A percentile compares a stretch with the other conserved stretches of the same genome.
Evolutionary conservation across 2,113 vertebrate species (phyloP).

Genomic region (Perca fluviatilis): DNA sequence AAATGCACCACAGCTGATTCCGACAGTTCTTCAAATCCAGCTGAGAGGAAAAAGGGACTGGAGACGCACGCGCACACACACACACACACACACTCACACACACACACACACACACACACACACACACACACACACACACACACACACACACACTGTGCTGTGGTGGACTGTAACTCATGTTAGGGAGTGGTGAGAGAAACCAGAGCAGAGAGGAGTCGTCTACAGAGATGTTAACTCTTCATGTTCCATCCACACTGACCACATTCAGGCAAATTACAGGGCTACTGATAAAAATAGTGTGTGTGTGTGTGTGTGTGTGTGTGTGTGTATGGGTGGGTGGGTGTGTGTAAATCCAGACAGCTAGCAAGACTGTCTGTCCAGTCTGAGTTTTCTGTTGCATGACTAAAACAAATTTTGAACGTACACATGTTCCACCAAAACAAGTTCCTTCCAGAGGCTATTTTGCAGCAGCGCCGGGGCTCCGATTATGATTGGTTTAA

Average conservation of each 20-base stretch:
- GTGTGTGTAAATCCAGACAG: not conserved
- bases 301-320: conserved; percentile 3
- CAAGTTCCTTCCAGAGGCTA: no score
- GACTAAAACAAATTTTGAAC: no score
- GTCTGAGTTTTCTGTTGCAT: no score
- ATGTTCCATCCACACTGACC: conserved; percentile 44
- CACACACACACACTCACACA: conserved; percentile 26
- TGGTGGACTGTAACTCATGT: conserved; percentile 46
- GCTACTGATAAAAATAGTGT: conserved; percentile 24
- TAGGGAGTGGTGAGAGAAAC: conserved; percentile 72
- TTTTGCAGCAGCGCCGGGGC: no score
- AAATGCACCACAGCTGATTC: conserved; percentile 31
- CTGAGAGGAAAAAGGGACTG: conserved; percentile 5
- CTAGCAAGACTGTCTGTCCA: no score
- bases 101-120: conserved; percentile 16
- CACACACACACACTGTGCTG: not conserved
- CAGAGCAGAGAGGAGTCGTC: conserved; percentile 50
- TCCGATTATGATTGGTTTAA: no score
- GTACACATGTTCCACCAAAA: no score
- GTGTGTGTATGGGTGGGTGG: not conserved
- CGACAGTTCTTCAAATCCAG: conserved; percentile 19
- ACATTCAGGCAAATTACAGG: conserved; percentile 49
- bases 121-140: conserved; percentile 13
- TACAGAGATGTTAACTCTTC: conserved; percentile 57
- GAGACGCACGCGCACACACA: conserved; percentile 1